Base-by-base conservation (phyloP, 2,113 vertebrate species). In the Nanger granti region DNA sequence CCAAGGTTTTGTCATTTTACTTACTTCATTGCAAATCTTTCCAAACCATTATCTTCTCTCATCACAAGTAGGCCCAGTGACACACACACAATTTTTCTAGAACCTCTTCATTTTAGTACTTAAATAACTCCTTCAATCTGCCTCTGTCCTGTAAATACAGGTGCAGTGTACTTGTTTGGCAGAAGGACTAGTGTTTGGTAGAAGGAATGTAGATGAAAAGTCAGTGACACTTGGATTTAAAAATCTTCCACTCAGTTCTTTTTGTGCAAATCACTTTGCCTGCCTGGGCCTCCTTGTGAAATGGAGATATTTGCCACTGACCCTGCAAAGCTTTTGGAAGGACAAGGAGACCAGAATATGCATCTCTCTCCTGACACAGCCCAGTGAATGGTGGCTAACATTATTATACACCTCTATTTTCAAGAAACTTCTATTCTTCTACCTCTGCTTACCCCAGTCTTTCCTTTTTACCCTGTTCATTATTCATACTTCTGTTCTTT, bases 41-140 rank as follows among this genome's bases (percentile, higher is more conserved):
- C 29, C 90, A 93, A 86, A 79, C 66, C 26, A 89, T 83, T 91
- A 37, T 91, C 57, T 94, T 97, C 41, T 91, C 37, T 92, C 60
- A 41, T 90, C 91, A 73, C 29, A 59, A 2, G 24, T 20, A 73
- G 54, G 73, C 82, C 18, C 82, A 94, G 37, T 15, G 62, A 95
- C 69, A 84, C 28, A 62, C 37, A 79, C 79, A 34, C 44, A 37
- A 18, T 47, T 31, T 60, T 93, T 73, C 49, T 52, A 86, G 57
- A 85, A 82, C 2, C 7, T 92, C 37, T n/a, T 14, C 8, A 22
- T 87, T 12, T 92, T n/a, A 31, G 28, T 73, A 29, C 22, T 82
- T 34, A 80, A 54, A 44, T 29, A n/a, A 37, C 22, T 88, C 66
- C 59, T n/a, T 13, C 41, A 80, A 57, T 9, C 87, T 62, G 44